Evolutionary conservation across 2,888 invertebrate species (phyloP).

Genomic region (Lobophora halterata): DNA sequence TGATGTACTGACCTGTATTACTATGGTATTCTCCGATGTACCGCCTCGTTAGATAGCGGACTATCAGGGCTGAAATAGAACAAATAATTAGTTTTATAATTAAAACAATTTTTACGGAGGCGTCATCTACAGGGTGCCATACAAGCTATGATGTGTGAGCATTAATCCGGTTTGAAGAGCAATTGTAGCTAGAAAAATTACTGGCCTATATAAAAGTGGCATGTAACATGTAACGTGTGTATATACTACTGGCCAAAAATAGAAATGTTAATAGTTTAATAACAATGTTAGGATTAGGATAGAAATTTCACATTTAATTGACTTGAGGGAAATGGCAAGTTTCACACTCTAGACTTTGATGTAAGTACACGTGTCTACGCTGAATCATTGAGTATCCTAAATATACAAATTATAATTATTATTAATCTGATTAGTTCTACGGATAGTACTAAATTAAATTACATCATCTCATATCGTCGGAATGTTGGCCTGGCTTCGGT

Average conservation of each 20-base stretch:
- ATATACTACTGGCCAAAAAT: too few species aligned
- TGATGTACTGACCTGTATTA: slow-evolving; percentile 83
- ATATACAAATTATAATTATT: slow-evolving; percentile 15
- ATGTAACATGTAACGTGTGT: too few species aligned
- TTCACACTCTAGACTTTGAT: background rate
- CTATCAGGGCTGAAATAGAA: slow-evolving; percentile 86
- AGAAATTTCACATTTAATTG: too few species aligned
- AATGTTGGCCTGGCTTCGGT: slow-evolving; percentile 38
- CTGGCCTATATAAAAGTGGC: too few species aligned
- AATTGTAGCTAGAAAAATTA: too few species aligned
- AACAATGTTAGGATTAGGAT: too few species aligned
- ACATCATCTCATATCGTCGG: slow-evolving; percentile 39
- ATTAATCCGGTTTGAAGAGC: too few species aligned
- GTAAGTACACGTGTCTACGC: too few species aligned
- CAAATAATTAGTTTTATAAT: background rate
- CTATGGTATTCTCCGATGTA: slow-evolving; percentile 91
- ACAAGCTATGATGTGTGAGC: too few species aligned
- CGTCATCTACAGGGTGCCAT: too few species aligned
- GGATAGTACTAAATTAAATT: slow-evolving; percentile 31
- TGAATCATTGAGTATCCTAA: slow-evolving; percentile 11
- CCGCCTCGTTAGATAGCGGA: slow-evolving; percentile 87
- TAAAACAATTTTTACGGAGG: background rate
- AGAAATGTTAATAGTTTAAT: too few species aligned
- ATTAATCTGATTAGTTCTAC: slow-evolving; percentile 23
- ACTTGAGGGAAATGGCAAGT: too few species aligned